These are phyloP conservation scores for Mystacornis crossleyi DNA, from an alignment of 2,113 vertebrate species.

Conservation along the genomic window DNA sequence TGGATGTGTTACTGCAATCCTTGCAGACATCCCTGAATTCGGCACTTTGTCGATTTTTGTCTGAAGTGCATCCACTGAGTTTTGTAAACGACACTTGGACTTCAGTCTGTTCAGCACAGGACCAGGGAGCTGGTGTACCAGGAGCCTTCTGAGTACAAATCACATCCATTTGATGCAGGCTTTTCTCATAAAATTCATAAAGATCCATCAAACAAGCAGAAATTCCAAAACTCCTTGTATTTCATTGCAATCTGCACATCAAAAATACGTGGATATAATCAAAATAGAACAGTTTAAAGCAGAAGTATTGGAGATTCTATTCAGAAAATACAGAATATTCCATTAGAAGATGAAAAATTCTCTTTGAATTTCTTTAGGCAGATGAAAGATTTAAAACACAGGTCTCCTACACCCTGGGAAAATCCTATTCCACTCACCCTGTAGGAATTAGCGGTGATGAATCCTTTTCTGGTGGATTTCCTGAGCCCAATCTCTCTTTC, in stretches of 20 bases:
- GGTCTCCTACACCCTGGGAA: neutral
- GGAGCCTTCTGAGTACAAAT: neutral
- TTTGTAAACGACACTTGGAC: neutral
- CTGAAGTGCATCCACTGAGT: neutral
- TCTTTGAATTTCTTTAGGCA: neutral
- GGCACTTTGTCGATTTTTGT: neutral
- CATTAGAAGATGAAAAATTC: neutral
- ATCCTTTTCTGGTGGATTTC: neutral
- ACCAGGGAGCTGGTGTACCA: neutral
- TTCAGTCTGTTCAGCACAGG: neutral
- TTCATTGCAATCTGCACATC: neutral
- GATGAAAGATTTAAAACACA: neutral
- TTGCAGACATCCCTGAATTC: neutral
- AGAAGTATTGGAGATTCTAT: neutral
- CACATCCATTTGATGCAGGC: accelerated
- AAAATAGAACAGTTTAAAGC: neutral
- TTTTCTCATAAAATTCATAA: neutral
- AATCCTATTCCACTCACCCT: neutral
- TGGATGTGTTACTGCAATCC: neutral
- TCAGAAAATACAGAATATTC: neutral
- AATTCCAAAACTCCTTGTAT: neutral
- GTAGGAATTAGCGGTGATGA: neutral
- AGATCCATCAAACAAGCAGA: neutral
- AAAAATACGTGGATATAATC: neutral
- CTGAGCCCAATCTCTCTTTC: neutral